Conservation (phyloP, 2,113 vertebrate genomes). For the Beaufortia kweichowensis region DNA sequence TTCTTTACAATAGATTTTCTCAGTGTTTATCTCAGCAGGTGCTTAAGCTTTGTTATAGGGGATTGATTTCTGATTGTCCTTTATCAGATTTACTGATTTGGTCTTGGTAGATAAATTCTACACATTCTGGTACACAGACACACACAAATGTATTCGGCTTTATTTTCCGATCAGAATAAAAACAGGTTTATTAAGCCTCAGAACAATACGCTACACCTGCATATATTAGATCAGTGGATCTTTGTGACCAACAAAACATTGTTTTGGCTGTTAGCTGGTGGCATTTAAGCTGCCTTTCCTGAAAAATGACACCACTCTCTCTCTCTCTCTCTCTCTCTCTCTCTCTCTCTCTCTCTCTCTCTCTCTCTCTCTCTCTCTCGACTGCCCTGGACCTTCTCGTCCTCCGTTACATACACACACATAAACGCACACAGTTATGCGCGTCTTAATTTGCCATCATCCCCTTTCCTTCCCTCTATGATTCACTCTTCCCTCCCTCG, state of each 20-base stretch:
- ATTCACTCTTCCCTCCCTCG: slow-evolving; percentile 20
- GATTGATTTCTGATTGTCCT: background rate
- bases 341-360: background rate
- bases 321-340: background rate
- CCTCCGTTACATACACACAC: background rate
- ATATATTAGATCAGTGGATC: background rate
- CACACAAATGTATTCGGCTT: background rate
- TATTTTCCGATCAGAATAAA: background rate
- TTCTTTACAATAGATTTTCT: background rate
- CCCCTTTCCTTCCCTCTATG: background rate
- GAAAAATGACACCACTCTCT: background rate
- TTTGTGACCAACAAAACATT: background rate
- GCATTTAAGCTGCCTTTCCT: background rate
- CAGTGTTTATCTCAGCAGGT: background rate
- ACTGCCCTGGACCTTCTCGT: background rate
- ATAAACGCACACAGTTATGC: background rate
- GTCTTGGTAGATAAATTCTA: background rate
- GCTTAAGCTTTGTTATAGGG: slow-evolving; percentile 11
- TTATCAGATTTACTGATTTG: background rate
- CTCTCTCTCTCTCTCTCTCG: background rate
- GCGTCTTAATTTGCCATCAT: slow-evolving; percentile 9
- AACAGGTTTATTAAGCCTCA: background rate
- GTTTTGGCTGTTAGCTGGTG: background rate
- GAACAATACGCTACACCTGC: background rate
- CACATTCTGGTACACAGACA: background rate